Evolutionary conservation across 2,113 vertebrate species (phyloP), one percentile per base, ranked within the genome.

Genomic region (Siniperca chuatsi): DNA sequence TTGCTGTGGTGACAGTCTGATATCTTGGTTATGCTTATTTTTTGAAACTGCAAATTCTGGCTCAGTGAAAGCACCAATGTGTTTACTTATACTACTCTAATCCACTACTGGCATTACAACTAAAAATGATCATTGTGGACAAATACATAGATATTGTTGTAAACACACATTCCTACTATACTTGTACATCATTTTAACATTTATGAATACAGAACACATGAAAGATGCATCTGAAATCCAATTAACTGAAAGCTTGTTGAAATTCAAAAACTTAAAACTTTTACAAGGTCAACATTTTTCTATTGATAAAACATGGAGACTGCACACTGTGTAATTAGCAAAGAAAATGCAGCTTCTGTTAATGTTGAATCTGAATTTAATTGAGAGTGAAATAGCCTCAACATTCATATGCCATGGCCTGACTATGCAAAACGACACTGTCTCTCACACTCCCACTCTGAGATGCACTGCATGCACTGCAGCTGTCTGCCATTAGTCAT

Each of bases 401-500:
- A 70, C 37, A 79, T 82, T 69, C 60, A 66, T 50, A 75, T 77
- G 67, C 67, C 42, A 44, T 69, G 60, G 74, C 75, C 81, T 85
- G 88, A 86, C 65, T 2, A 67, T 48, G 76, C 65, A 75, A 74
- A 90, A 79, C 15, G 20, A 46, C 18, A 20, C 29, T 25, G 46
- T 68, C 78, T 74, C 44, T 73, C 60, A 82, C 69, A 80, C 69
- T 40, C 64, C 48, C 65, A 71, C 69, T 79, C 52, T 50, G 23
- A 79, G 64, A 77, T 77, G 65, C 12, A 2, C n/a, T 80, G 81
- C 60, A 71, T 74, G 81, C 85, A 35, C 73, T 81, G 78, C 83
- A 82, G 81, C 82, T 87, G 83, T 87, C 76, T 78, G 81, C 72
- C 62, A 76, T 88, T 84, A 29, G 29, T 29, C 29, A 29, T 29